Base-by-base conservation (phyloP, 2,888 invertebrate genomes). In the Diarsia brunnea region DNA sequence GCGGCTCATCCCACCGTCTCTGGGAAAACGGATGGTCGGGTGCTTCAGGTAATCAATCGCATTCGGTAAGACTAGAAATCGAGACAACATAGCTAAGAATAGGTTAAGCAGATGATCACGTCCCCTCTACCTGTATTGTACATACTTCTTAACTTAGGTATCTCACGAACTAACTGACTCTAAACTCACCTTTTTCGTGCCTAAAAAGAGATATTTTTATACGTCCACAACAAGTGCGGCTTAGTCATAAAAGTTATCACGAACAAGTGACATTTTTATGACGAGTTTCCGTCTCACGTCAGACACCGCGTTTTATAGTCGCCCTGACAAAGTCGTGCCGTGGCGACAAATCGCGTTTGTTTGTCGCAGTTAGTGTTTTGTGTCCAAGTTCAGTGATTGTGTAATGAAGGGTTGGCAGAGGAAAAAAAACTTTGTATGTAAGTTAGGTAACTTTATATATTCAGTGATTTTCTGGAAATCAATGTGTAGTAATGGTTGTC, bases 191-290 rank as follows among this genome's bases (percentile, higher is more conserved):
- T 60, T 65, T 64, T 63, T 55, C 60, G 70, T 27, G 38, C 38
- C 10, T 58, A 75, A 73, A 80, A 63, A 73, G 24, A 58, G 51
- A 67, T 63, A 38, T 38, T 78, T 81, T 73, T 77, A 61, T 72
- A 73, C 70, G 70, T 67, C 64, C 64, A 67, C 78, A 82, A 85
- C 72, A 78, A 64, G 63, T 51, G 61, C 31, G 49, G 64, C 51
- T 76, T 71, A 55, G 65, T 73, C 81, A 79, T 88, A 86, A 88
- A 89, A 77, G 81, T 89, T 85, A 89, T 85, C 85, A 85, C 78
- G 45, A 78, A 85, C 80, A 79, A 86, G 84, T 82, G 81, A 75
- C 75, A 51, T 80, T 88, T 88, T 89, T 88, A 89, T 80, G 89
- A 77, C 78, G 47, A 43, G 61, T 78, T 82, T 86, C 80, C 81